A percentile compares a stretch with the other conserved stretches of the same genome.
Evolutionary conservation across 1,140 invertebrate genomes (phyloP).

Genomic region (Popillia japonica): DNA sequence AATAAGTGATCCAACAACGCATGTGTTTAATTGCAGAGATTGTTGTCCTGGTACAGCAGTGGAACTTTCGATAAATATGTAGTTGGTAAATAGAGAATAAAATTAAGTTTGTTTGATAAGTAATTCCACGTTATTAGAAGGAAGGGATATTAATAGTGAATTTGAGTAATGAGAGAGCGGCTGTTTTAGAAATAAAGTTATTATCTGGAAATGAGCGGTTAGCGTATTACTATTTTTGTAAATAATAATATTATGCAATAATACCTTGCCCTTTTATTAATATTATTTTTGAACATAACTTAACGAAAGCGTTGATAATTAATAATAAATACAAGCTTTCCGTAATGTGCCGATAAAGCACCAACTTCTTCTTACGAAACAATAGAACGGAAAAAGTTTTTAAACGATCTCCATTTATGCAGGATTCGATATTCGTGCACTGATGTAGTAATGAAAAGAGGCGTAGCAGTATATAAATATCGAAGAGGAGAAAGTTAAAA

Average conservation of each 20-base stretch:
- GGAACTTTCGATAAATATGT: not conserved
- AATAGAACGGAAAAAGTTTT: not conserved
- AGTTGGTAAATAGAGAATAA: too few species aligned
- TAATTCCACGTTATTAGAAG: too few species aligned
- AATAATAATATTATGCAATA: too few species aligned
- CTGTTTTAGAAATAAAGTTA: too few species aligned
- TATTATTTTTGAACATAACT: too few species aligned
- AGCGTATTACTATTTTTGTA: too few species aligned
- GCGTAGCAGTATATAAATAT: not conserved
- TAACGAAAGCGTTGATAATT: not conserved
- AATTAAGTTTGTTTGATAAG: too few species aligned
- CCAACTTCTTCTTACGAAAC: not conserved
- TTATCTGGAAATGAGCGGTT: too few species aligned
- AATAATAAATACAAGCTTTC: not conserved
- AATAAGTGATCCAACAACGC: not conserved
- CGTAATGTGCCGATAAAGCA: too few species aligned
- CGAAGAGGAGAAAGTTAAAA: slow-evolving; percentile 1
- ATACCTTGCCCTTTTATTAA: too few species aligned
- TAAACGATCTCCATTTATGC: not conserved
- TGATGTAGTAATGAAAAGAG: not conserved
- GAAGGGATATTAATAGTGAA: too few species aligned
- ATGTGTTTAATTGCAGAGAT: slow-evolving; percentile 1
- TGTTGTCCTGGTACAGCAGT: not conserved
- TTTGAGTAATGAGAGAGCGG: too few species aligned
- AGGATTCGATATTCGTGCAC: not conserved